Percentiles rank a stretch among this genome's conserved stretches.
phyloP scores from a whole-genome alignment of 2,797 vertebrate genomes.

The Iguana delicatissima region DNA sequence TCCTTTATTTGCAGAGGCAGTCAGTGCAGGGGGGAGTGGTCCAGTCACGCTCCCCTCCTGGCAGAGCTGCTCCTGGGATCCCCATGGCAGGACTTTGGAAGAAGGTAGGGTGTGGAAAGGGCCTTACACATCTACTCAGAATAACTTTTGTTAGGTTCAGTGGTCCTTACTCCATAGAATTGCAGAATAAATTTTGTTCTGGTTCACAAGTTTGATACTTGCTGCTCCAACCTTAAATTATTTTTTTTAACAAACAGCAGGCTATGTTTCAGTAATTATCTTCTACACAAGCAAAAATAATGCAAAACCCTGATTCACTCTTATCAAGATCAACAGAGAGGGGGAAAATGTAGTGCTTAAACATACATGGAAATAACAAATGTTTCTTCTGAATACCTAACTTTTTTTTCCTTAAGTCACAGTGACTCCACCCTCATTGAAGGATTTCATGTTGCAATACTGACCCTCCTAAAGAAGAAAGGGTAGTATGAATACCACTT shows the following conservation, averaged over 20 bases:
- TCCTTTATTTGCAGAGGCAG: no score
- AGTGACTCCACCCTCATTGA: conserved; percentile 15
- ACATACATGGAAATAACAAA: conserved; percentile 8
- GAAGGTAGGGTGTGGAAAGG: no score
- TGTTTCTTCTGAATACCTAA: background rate
- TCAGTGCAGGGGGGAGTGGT: no score
- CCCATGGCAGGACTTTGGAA: no score
- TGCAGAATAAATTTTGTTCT: background rate
- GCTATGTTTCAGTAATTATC: background rate
- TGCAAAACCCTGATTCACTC: background rate
- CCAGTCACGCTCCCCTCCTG: no score
- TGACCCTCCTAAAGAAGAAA: conserved; percentile 30
- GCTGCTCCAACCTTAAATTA: background rate
- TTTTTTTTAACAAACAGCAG: background rate
- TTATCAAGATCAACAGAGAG: background rate
- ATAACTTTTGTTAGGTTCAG: background rate
- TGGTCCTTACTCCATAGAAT: background rate
- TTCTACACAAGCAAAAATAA: background rate
- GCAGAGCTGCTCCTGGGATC: no score
- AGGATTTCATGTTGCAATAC: conserved; percentile 39
- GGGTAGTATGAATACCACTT: conserved; percentile 5
- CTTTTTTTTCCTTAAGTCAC: conserved; percentile 10
- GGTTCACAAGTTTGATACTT: background rate
- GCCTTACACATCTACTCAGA: background rate
- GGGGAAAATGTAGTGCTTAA: background rate